Conservation (phyloP, 2,888 invertebrate species). For the Patella caerulea region DNA sequence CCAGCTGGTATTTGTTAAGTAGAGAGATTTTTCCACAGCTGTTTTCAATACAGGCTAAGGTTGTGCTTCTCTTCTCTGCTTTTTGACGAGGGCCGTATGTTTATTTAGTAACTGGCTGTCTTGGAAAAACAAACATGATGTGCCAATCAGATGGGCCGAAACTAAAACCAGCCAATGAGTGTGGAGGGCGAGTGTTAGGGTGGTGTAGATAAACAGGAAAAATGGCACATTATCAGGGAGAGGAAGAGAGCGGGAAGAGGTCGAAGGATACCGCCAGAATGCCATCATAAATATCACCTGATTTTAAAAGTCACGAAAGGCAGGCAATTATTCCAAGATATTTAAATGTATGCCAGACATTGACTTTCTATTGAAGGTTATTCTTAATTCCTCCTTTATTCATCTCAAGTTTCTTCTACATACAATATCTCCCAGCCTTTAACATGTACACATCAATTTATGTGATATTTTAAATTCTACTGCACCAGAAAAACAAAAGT, state of each 20-base stretch:
- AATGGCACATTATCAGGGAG: conserved; percentile 23
- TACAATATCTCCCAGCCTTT: too few species aligned
- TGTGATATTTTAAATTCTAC: too few species aligned
- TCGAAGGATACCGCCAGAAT: not conserved
- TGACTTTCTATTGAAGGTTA: not conserved
- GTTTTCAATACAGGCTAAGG: conserved; percentile 20
- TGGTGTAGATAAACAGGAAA: conserved; percentile 33
- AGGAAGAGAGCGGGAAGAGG: conserved; percentile 7
- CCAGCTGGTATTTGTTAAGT: conserved; percentile 28
- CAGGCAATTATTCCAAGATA: conserved; percentile 12
- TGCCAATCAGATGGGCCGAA: conserved; percentile 27
- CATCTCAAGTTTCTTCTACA: not conserved
- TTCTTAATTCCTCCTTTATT: not conserved
- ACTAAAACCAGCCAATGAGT: conserved; percentile 25
- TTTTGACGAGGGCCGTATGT: conserved; percentile 22
- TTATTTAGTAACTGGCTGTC: conserved; percentile 35
- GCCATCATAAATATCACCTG: conserved; percentile 18
- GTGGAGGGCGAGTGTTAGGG: conserved; percentile 15
- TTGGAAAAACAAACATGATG: conserved; percentile 30
- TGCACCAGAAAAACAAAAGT: too few species aligned
- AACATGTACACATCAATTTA: too few species aligned
- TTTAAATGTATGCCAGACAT: not conserved
- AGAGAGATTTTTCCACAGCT: conserved; percentile 21
- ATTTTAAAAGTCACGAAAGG: conserved; percentile 10
- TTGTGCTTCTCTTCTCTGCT: conserved; percentile 9